Evolutionary conservation across 2,888 invertebrate genomes (phyloP).

Genomic region (Cephus pulcher): DNA sequence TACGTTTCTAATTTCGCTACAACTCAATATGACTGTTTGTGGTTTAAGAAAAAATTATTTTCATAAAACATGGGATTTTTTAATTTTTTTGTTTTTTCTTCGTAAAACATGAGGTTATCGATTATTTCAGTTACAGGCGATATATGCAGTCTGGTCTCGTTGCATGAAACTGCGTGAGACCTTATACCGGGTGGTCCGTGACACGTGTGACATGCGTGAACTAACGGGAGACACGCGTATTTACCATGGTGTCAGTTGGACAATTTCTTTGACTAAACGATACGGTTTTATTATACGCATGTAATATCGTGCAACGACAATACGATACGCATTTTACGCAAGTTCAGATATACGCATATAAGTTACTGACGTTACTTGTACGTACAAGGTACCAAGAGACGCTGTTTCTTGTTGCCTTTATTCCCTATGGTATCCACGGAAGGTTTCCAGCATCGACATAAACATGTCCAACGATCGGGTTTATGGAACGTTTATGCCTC

Average conservation of each 20-base stretch:
- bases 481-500: background rate
- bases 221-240: background rate
- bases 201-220: background rate
- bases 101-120: background rate
- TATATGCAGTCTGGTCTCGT: background rate
- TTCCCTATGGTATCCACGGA: background rate
- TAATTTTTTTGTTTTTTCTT: background rate
- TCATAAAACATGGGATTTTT: background rate
- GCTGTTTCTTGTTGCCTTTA: background rate
- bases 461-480: background rate
- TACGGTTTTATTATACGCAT: background rate
- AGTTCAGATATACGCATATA: background rate
- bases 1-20: background rate
- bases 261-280: background rate
- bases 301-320: background rate
- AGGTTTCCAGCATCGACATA: background rate
- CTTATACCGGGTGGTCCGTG: slow-evolving; percentile 3
- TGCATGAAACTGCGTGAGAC: background rate
- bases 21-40: background rate
- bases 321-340: background rate
- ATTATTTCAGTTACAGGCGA: background rate
- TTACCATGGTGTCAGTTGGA: background rate
- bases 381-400: background rate
- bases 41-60: background rate
- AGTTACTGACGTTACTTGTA: background rate